Base-by-base conservation (phyloP, 2,888 invertebrate species). In the Neocrepidodera transversa region DNA sequence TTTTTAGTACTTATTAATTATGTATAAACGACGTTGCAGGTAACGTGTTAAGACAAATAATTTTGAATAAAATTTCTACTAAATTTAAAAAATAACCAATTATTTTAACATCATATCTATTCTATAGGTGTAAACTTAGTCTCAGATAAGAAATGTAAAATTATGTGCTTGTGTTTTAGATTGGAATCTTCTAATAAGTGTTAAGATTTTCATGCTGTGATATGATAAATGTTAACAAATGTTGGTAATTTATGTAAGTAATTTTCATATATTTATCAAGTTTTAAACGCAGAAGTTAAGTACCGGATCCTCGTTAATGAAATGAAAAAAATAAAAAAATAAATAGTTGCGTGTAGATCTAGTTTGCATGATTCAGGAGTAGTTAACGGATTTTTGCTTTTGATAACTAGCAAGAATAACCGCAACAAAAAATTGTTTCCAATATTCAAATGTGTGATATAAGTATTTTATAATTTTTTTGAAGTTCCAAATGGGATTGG, bases 121-220 rank as follows among this genome's bases (percentile, higher is more conserved):
- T n/a, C n/a, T n/a, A n/a, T n/a, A n/a, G n/a, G 32, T 32, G 32
- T 32, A 32, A 30, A 32, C 11, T 13, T 32, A 32, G 11, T 11
- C 32, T 11, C 28, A 32, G 32, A 8, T 32, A 32, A 32, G 32
- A 32, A 48, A 13, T 28, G 28, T 17, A 48, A 35, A 48, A 48
- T 48, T 48, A 48, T 48, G 28, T 7, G 48, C 18, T 48, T 28
- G 35, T 48, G 32, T 48, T 48, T 30, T 10, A 8, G 30, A 30
- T 8, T 30, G 30, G 30, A 2, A 30, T 30, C 30, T 30, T 10
- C 30, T 30, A 30, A 30, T 30, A 30, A 30, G 11, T 32, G 3
- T 32, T 8, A 30, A 30, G 3, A 11, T 11, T 32, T 32, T 32
- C 32, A n/a, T 32, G 32, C 32, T 32, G 32, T 13, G 32, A 10